These are phyloP conservation scores for Parambassis ranga DNA, from an alignment of 2,797 vertebrate genomes.

Conservation along the genomic window DNA sequence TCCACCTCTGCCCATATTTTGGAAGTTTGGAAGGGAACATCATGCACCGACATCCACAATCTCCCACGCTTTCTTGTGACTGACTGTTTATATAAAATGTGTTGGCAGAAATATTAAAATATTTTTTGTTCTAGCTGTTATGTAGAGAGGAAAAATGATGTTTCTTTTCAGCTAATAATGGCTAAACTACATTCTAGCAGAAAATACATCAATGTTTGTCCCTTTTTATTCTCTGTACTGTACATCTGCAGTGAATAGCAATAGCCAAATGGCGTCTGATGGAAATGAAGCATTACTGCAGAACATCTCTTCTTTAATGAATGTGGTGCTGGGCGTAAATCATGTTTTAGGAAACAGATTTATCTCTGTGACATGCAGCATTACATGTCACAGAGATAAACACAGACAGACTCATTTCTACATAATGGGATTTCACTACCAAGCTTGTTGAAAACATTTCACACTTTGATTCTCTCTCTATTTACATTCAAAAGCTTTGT, in stretches of 20 bases:
- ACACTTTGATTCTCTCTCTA: conserved; percentile 20
- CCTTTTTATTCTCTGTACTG: not conserved
- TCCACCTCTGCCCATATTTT: too few species aligned
- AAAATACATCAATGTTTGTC: conserved; percentile 25
- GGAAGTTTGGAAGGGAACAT: too few species aligned
- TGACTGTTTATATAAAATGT: not conserved
- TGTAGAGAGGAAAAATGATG: too few species aligned
- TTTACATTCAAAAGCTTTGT: conserved; percentile 3
- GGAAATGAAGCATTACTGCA: conserved; percentile 17
- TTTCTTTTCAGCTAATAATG: conserved; percentile 19
- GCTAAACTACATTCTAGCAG: conserved; percentile 8
- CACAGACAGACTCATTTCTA: conserved; percentile 13
- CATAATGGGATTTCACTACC: conserved; percentile 30
- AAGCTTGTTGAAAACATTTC: conserved; percentile 23
- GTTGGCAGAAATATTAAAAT: too few species aligned
- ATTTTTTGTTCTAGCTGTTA: too few species aligned
- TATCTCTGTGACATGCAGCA: conserved; percentile 19
- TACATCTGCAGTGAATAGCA: not conserved
- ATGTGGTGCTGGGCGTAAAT: conserved; percentile 2
- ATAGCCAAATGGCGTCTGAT: conserved; percentile 14
- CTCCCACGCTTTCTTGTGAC: too few species aligned
- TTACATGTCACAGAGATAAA: conserved; percentile 9
- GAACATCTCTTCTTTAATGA: conserved; percentile 6
- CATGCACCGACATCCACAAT: too few species aligned
- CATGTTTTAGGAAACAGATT: conserved; percentile 10